Base-by-base conservation (phyloP, 2,888 invertebrate genomes). In the Tanaodytes sp. region DNA sequence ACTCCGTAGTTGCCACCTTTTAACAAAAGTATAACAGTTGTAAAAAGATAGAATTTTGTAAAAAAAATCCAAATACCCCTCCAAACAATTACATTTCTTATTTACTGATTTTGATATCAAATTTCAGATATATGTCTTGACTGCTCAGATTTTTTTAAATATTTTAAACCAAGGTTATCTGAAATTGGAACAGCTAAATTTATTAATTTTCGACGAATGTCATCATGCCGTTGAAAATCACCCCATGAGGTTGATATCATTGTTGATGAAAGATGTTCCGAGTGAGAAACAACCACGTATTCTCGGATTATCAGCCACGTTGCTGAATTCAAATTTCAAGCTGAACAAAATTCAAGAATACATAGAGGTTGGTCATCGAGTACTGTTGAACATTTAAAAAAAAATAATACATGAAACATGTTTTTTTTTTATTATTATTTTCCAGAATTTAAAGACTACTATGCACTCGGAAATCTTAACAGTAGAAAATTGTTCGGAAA, bases 131-230 rank as follows among this genome's bases (percentile, higher is more conserved):
- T 79, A 94, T 9, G 91, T 95, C 0, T 92, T 96, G 89, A 95
- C 95, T 0, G 87, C 91, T n/a, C 94, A 96, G 84, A 92, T 97
- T 49, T 88, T 96, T 54, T 79, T 90, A 0, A 91, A 94, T 79
- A 87, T 94, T 78, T 74, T 96, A 0, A 85, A 87, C 2, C 90
- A 91, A 74, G 86, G 87, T 1, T 88, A 87, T 77, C 85, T 93
- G 49, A 80, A n/a, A 3, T 45, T 83, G 15, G 31, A 45, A 6
- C 72, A 51, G 40, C 82, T 95, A 12, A 94, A 93, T 84, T 86
- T 98, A 16, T 81, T 97, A 8, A 91, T 99, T 62, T 91, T 98
- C 77, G 98, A 99, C 84, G 98, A 99, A 82, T 98, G 98, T 79
- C 98, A 99, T 81, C 92, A 93, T 80, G 95, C 92, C 0, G 92